Conservation (phyloP, 2,888 invertebrate species). For the Alloscopus bannaensis region DNA sequence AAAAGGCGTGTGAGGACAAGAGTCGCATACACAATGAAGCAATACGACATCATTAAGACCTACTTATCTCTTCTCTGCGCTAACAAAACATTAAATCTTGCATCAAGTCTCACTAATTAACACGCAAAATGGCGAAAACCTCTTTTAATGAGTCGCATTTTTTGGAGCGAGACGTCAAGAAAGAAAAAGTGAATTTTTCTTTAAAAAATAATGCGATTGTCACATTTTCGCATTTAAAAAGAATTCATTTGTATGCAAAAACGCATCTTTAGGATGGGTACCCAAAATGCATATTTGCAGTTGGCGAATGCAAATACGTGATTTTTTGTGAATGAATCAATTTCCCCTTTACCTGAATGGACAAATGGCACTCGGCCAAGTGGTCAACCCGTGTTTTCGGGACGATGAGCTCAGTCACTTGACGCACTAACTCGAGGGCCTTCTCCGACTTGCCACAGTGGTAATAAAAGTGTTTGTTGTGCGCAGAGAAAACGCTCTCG, state of each 20-base stretch:
- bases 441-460: slow-evolving; percentile 60
- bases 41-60: too few species aligned
- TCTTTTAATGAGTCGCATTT: too few species aligned
- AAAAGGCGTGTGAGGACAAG: not conserved
- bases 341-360: slow-evolving; percentile 65
- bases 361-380: slow-evolving; percentile 58
- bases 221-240: too few species aligned
- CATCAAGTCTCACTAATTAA: not conserved
- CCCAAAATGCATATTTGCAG: not conserved
- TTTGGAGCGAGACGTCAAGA: too few species aligned
- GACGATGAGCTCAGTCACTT: slow-evolving; percentile 52
- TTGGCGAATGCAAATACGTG: slow-evolving; percentile 14
- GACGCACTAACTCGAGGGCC: slow-evolving; percentile 49
- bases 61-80: too few species aligned
- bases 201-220: too few species aligned
- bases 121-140: not conserved
- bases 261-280: not conserved
- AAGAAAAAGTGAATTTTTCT: too few species aligned
- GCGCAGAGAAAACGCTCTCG: slow-evolving; percentile 64
- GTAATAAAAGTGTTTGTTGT: slow-evolving; percentile 63
- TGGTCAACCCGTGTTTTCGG: slow-evolving; percentile 55
- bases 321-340: slow-evolving; percentile 3
- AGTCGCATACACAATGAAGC: too few species aligned
- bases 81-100: too few species aligned
- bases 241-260: not conserved